Conservation (phyloP, 1,140 invertebrate species). For the Ceratitis capitata region DNA sequence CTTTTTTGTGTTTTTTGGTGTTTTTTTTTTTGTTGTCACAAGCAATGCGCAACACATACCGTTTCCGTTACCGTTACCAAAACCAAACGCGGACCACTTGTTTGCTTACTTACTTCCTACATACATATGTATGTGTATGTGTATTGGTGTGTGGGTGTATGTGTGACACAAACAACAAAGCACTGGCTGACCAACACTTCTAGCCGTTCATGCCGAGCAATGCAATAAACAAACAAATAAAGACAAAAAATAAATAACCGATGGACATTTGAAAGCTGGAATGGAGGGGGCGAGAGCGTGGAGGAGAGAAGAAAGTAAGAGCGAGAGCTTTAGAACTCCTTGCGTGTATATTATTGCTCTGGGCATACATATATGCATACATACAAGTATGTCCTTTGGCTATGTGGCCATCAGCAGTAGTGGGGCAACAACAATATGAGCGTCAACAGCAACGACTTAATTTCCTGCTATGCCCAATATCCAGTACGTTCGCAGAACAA, state of each 20-base stretch:
- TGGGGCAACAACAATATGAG: neutral
- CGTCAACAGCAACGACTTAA: constrained; percentile 18
- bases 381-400: neutral
- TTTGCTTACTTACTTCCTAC: neutral
- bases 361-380: neutral
- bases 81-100: neutral
- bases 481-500: neutral
- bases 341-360: neutral
- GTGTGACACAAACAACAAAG: neutral
- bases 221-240: constrained; percentile 14
- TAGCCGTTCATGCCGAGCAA: neutral
- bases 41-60: neutral
- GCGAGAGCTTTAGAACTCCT: neutral
- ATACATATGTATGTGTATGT: neutral
- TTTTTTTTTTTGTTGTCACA: neutral
- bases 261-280: neutral
- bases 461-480: constrained; percentile 10
- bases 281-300: neutral
- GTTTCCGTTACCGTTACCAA: neutral
- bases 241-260: neutral
- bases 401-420: neutral
- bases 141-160: neutral
- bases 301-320: no score
- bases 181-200: no score
- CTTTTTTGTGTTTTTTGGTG: no score